A percentile compares a stretch with the other conserved stretches of the same genome.
Evolutionary conservation across 2,888 invertebrate species (phyloP).

Genomic region (Diloba caeruleocephala): DNA sequence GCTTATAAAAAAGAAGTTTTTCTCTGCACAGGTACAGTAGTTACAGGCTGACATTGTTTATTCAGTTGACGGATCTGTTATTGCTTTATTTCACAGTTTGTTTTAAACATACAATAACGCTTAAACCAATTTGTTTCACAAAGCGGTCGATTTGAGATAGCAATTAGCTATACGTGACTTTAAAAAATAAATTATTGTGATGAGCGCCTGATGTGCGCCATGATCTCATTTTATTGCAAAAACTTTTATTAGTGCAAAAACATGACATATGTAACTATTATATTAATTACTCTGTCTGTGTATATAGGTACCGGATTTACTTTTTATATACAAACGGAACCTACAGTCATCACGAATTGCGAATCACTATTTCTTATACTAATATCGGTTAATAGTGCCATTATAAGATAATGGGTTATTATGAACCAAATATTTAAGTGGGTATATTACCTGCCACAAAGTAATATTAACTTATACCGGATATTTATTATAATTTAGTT

Average conservation of each 20-base stretch:
- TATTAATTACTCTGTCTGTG: slow-evolving; percentile 67
- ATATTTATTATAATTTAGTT: no score
- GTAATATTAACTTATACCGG: no score
- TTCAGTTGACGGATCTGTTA: not conserved
- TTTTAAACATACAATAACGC: not conserved
- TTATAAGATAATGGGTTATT: slow-evolving; percentile 35
- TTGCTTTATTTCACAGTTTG: not conserved
- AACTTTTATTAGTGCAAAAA: slow-evolving; percentile 78
- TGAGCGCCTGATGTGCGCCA: slow-evolving; percentile 50
- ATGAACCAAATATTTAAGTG: slow-evolving; percentile 22
- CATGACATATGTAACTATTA: slow-evolving; percentile 50
- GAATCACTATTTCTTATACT: slow-evolving; percentile 40
- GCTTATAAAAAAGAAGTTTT: no score
- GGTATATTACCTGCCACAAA: slow-evolving; percentile 3
- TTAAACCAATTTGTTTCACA: slow-evolving; percentile 5
- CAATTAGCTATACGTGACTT: slow-evolving; percentile 45
- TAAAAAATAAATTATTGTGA: slow-evolving; percentile 58
- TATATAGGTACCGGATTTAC: slow-evolving; percentile 79
- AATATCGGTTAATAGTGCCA: slow-evolving; percentile 31
- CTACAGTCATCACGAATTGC: slow-evolving; percentile 50
- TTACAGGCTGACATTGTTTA: no score
- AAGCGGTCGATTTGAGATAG: slow-evolving; percentile 25
- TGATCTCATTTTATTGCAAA: slow-evolving; percentile 79
- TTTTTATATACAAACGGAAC: slow-evolving; percentile 69
- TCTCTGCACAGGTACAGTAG: no score